Evolutionary conservation across 2,888 invertebrate genomes (phyloP).

Genomic region (Phragmatobia fuliginosa): DNA sequence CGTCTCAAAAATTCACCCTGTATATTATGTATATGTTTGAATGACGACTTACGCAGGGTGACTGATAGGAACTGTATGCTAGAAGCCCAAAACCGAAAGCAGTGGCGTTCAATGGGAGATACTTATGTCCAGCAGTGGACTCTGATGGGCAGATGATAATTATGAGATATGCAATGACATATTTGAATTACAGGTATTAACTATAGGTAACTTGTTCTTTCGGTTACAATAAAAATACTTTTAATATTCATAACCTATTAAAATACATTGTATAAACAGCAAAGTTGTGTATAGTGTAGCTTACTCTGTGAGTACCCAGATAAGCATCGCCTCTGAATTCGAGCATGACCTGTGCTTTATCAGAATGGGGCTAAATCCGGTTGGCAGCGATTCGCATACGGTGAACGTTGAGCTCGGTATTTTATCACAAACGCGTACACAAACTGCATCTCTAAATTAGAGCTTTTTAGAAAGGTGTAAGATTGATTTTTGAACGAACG

Average conservation of each 20-base stretch:
- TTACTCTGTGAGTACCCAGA: constrained; percentile 19
- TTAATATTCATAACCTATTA: not conserved
- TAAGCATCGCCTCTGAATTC: constrained; percentile 52
- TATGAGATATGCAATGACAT: too few relatives aligned
- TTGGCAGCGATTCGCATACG: constrained; percentile 60
- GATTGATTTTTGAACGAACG: not conserved
- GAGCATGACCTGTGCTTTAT: constrained; percentile 64
- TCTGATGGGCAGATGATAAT: too few relatives aligned
- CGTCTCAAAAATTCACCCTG: too few relatives aligned
- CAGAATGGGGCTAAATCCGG: constrained; percentile 63
- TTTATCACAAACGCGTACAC: constrained; percentile 2
- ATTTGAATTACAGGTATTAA: too few relatives aligned
- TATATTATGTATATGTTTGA: too few relatives aligned
- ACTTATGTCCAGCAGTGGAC: too few relatives aligned
- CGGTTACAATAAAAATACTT: too few relatives aligned
- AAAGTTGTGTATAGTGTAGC: not conserved
- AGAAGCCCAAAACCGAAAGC: too few relatives aligned
- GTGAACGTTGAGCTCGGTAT: constrained; percentile 52
- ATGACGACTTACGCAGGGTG: too few relatives aligned
- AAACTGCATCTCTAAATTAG: constrained; percentile 1
- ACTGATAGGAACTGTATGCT: too few relatives aligned
- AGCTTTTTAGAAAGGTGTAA: not conserved
- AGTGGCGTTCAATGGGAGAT: too few relatives aligned
- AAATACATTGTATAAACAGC: not conserved
- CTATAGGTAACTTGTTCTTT: too few relatives aligned